Conservation (phyloP, 2,113 vertebrate species). For the Telmatochromis sp. region DNA sequence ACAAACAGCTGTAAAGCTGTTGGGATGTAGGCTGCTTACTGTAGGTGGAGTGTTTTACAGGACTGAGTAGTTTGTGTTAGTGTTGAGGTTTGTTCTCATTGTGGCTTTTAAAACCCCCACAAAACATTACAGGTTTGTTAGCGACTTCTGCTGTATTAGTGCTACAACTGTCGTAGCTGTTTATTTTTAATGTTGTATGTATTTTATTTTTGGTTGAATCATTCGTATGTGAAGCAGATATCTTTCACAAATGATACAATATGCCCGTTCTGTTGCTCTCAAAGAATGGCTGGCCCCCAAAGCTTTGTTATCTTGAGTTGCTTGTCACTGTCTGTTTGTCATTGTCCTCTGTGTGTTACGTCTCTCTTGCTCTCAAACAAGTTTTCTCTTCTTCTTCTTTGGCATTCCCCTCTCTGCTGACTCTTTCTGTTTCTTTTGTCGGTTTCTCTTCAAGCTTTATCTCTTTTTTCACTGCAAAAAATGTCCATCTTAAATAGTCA, state of each 20-base stretch:
- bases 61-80: neutral
- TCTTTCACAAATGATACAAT: neutral
- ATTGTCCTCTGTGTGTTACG: slow-evolving; percentile 23
- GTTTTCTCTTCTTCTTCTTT: slow-evolving; percentile 4
- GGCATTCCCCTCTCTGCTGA: neutral
- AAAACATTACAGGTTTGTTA: neutral
- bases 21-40: neutral
- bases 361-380: slow-evolving; percentile 21
- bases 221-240: neutral
- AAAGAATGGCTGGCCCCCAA: slow-evolving; percentile 44
- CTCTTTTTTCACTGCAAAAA: slow-evolving; percentile 21
- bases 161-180: neutral
- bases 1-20: neutral
- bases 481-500: slow-evolving; percentile 34
- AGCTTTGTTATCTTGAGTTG: slow-evolving; percentile 38
- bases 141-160: neutral
- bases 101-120: neutral
- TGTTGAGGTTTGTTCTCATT: neutral
- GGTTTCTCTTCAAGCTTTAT: neutral
- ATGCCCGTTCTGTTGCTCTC: neutral
- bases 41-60: neutral
- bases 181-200: neutral
- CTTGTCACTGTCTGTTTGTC: slow-evolving; percentile 57
- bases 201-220: neutral
- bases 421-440: neutral